Conservation (phyloP, 2,888 invertebrate genomes). For the Andrena haemorrhoa region DNA sequence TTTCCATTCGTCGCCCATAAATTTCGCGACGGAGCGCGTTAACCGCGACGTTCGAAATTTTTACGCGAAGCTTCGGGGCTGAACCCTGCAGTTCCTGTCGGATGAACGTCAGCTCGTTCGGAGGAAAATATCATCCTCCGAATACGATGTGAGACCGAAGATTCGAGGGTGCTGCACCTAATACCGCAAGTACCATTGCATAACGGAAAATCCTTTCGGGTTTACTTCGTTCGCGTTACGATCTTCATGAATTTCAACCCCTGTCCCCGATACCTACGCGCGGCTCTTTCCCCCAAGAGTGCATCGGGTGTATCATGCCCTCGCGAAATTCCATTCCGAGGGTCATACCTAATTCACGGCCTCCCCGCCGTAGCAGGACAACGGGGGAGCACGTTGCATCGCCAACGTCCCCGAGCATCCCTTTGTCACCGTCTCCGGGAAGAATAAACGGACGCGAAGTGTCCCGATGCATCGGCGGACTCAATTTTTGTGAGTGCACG, state of each 20-base stretch:
- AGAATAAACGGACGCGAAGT: conserved; percentile 9
- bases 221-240: not conserved
- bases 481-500: conserved; percentile 24
- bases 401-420: not conserved
- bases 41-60: not conserved
- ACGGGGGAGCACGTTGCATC: not conserved
- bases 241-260: conserved; percentile 29
- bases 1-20: not conserved
- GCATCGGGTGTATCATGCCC: conserved; percentile 12
- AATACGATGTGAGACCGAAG: not conserved
- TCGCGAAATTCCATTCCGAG: conserved; percentile 52
- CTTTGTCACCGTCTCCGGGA: conserved; percentile 30
- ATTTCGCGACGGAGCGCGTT: conserved; percentile 10
- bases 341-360: conserved; percentile 58
- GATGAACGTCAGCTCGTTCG: not conserved
- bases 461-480: conserved; percentile 9
- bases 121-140: not conserved
- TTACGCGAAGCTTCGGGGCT: not conserved
- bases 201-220: not conserved
- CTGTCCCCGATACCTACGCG: not conserved
- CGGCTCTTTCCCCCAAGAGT: not conserved
- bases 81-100: not conserved
- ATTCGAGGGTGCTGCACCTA: not conserved
- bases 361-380: not conserved
- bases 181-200: not conserved